Percentiles rank a stretch among this genome's conserved stretches.
phyloP scores from a whole-genome alignment of 2,113 vertebrate species.

The Oryzias woworae region DNA sequence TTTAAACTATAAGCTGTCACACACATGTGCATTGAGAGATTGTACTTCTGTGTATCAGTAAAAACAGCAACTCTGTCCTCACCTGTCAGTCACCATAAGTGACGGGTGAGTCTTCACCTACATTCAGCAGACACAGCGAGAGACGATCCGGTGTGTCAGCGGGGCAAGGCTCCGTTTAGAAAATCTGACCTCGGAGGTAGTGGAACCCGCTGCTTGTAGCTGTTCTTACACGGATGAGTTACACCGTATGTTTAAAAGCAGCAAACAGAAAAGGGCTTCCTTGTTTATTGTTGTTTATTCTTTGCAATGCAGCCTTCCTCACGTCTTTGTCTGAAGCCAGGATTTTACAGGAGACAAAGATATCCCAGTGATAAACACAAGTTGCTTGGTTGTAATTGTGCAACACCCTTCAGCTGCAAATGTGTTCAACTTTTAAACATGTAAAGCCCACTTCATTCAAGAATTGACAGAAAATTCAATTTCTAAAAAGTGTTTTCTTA shows the following conservation, averaged over 20 bases:
- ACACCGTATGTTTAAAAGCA: not conserved
- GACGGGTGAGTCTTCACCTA: slow-evolving; percentile 39
- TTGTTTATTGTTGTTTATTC: not conserved
- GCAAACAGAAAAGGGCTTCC: not conserved
- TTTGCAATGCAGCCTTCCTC: not conserved
- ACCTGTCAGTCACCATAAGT: slow-evolving; percentile 23
- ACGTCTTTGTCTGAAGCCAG: not conserved
- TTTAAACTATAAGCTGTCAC: not conserved
- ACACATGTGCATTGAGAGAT: not conserved
- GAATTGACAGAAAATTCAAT: no score
- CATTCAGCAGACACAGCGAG: slow-evolving; percentile 36
- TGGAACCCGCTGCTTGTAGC: not conserved
- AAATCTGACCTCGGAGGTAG: slow-evolving; percentile 1
- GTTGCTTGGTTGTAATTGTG: no score
- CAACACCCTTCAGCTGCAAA: no score
- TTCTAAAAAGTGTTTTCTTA: no score
- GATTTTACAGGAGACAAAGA: no score
- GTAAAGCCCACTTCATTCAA: no score
- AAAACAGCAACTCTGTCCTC: slow-evolving; percentile 33
- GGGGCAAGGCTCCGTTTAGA: slow-evolving; percentile 48
- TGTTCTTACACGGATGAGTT: not conserved
- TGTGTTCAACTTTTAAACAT: no score
- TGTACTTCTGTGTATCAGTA: not conserved
- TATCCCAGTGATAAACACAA: no score
- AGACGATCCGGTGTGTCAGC: slow-evolving; percentile 39